Percentiles rank a stretch among this genome's conserved stretches.
Evolutionary conservation across 2,888 invertebrate species (phyloP).

Genomic region (Acronicta alni): DNA sequence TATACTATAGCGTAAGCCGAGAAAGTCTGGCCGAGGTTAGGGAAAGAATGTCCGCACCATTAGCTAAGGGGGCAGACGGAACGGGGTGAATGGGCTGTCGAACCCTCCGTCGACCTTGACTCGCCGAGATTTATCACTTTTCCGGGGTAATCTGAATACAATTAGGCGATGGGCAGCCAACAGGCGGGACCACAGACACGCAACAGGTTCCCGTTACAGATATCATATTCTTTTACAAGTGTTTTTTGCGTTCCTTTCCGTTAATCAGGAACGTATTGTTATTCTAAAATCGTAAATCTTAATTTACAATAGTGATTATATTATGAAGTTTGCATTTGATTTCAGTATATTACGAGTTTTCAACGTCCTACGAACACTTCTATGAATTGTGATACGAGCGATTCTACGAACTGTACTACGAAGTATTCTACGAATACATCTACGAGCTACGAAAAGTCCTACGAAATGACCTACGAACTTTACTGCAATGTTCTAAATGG

Average conservation of each 20-base stretch:
- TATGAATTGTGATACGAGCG: neutral
- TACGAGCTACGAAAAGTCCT: neutral
- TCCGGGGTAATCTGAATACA: slow-evolving; percentile 87
- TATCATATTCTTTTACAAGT: slow-evolving; percentile 50
- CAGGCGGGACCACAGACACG: slow-evolving; percentile 69
- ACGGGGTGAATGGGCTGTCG: slow-evolving; percentile 87
- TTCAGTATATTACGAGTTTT: too few species aligned
- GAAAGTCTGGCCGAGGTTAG: slow-evolving; percentile 77
- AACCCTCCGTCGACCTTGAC: slow-evolving; percentile 88
- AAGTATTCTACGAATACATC: too few species aligned
- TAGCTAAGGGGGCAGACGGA: slow-evolving; percentile 83
- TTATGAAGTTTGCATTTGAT: too few species aligned
- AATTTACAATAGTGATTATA: too few species aligned
- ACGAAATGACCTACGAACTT: neutral
- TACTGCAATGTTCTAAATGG: too few species aligned
- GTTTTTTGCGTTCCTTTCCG: slow-evolving; percentile 28
- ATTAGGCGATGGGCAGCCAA: slow-evolving; percentile 80
- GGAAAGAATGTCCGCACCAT: slow-evolving; percentile 86
- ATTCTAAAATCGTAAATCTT: slow-evolving; percentile 10
- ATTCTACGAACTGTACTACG: too few species aligned
- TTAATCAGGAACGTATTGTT: slow-evolving; percentile 28
- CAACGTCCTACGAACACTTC: too few species aligned
- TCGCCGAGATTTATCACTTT: slow-evolving; percentile 85
- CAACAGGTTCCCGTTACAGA: slow-evolving; percentile 76
- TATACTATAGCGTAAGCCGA: slow-evolving; percentile 66